A percentile compares a stretch with the other conserved stretches of the same genome.
Conservation (phyloP, 2,113 vertebrate genomes). For the Haliaeetus leucogaster region DNA sequence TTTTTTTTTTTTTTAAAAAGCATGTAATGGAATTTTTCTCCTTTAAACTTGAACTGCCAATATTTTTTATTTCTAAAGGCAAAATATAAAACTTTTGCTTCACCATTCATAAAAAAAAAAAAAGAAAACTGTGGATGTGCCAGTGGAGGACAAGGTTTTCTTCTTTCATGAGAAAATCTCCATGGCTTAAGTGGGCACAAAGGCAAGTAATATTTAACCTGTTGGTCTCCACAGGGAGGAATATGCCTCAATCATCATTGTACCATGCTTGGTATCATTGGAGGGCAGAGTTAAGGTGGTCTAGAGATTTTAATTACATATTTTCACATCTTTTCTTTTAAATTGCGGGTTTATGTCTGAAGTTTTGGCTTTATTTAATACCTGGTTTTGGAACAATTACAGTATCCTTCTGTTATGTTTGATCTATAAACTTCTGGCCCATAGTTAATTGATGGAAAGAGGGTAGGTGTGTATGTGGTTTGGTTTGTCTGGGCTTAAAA, state of each 20-base stretch:
- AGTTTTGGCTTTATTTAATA: not conserved
- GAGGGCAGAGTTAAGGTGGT: not conserved
- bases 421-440: not conserved
- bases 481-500: not conserved
- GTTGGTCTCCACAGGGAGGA: not conserved
- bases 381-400: not conserved
- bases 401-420: not conserved
- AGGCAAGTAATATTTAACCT: not conserved
- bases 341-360: not conserved
- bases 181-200: not conserved
- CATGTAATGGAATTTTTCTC: not conserved
- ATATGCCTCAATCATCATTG: rapidly evolving
- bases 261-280: not conserved
- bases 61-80: not conserved
- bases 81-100: not conserved
- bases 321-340: not conserved
- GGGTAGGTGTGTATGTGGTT: not conserved
- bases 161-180: not conserved
- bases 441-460: not conserved
- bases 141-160: not conserved
- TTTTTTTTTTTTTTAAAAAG: not conserved
- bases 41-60: not conserved
- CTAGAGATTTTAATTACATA: not conserved
- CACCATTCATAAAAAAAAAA: not conserved
- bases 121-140: not conserved